Conservation (phyloP, 2,113 vertebrate species). For the Elephantulus edwardii region DNA sequence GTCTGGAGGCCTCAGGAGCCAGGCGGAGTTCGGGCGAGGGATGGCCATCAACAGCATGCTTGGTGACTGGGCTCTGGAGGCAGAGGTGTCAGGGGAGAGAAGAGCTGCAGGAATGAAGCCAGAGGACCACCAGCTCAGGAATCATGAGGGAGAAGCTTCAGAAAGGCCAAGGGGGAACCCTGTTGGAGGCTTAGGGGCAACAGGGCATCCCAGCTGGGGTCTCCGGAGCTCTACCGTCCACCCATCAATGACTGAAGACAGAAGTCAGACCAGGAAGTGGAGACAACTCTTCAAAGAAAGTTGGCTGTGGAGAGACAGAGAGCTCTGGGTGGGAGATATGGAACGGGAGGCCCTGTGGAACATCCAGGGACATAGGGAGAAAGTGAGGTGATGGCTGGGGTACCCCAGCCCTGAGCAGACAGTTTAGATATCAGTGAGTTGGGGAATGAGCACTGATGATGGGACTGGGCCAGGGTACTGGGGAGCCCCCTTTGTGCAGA, state of each 20-base stretch:
- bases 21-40: accelerated
- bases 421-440: background rate
- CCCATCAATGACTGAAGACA: background rate
- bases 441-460: background rate
- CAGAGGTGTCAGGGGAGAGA: accelerated
- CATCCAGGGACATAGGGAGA: too few species aligned
- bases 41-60: background rate
- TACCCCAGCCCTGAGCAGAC: accelerated
- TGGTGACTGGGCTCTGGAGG: background rate
- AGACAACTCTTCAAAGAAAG: background rate
- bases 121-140: background rate
- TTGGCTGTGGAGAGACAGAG: background rate
- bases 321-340: background rate
- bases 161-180: too few species aligned
- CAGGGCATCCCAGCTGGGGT: too few species aligned
- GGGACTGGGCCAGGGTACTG: background rate
- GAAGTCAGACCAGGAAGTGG: background rate
- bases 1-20: background rate
- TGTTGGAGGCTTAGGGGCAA: too few species aligned
- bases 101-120: background rate
- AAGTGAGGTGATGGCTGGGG: too few species aligned
- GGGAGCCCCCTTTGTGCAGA: accelerated
- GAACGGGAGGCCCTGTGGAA: too few species aligned
- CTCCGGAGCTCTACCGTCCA: background rate
- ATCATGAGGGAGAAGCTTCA: background rate